Conservation (phyloP, 2,113 vertebrate genomes). For the Salvelinus namaycush region DNA sequence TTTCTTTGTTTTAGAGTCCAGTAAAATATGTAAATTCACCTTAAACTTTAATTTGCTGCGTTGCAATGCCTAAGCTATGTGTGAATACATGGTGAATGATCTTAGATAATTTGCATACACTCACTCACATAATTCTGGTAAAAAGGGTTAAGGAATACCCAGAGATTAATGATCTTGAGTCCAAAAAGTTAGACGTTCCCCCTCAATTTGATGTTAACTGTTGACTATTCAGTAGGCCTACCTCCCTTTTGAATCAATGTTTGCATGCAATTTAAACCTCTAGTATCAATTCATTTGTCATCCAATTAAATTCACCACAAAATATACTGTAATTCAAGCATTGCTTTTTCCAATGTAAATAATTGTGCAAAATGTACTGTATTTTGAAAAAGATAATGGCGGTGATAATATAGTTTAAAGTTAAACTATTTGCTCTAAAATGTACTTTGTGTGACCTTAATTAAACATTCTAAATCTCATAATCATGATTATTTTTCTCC, state of each 20-base stretch:
- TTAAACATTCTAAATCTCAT: slow-evolving; percentile 29
- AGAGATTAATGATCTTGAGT: not conserved
- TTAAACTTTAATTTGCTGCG: not conserved
- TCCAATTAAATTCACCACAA: not conserved
- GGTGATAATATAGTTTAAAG: slow-evolving; percentile 84
- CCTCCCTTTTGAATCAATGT: not conserved
- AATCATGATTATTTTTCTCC: not conserved
- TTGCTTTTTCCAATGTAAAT: slow-evolving; percentile 80
- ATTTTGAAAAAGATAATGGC: slow-evolving; percentile 86
- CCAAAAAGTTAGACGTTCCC: not conserved
- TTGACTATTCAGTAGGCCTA: not conserved
- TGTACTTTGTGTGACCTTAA: slow-evolving; percentile 28
- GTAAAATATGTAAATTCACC: not conserved
- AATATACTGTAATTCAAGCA: slow-evolving; percentile 6
- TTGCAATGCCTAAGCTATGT: too few species aligned
- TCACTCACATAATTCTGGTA: not conserved
- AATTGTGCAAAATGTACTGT: slow-evolving; percentile 83
- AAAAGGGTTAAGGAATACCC: not conserved
- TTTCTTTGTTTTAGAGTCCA: slow-evolving; percentile 13
- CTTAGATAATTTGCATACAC: not conserved
- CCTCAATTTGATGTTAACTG: not conserved
- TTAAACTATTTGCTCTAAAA: slow-evolving; percentile 86
- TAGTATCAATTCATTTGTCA: not conserved
- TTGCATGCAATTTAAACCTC: slow-evolving; percentile 14
- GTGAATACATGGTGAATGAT: not conserved